Evolutionary conservation across 1,140 invertebrate species (phyloP).

Genomic region (Macrobrachium rosenbergii): DNA sequence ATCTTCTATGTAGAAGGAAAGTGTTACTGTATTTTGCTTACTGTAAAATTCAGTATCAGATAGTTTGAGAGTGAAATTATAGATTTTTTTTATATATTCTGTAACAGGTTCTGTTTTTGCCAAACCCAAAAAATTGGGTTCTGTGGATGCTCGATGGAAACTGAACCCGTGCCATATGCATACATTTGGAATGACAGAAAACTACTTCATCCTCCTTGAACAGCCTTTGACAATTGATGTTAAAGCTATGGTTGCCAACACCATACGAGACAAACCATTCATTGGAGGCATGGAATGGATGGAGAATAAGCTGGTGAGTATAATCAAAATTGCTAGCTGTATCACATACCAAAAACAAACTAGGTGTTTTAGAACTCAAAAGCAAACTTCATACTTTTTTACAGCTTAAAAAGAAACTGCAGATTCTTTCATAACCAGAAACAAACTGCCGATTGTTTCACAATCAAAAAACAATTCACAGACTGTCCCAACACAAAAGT

Average conservation of each 20-base stretch:
- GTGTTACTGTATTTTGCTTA: no score
- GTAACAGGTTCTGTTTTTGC: constrained; percentile 41
- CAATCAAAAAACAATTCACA: no score
- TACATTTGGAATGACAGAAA: constrained; percentile 70
- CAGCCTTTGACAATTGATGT: constrained; percentile 68
- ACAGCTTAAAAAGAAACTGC: no score
- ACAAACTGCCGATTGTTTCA: no score
- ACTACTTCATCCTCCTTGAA: constrained; percentile 70
- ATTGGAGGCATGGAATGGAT: constrained; percentile 66
- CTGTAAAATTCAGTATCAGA: no score
- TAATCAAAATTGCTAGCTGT: neutral
- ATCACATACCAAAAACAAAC: neutral
- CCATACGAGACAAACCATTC: constrained; percentile 64
- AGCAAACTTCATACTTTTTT: neutral
- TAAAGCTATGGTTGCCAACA: constrained; percentile 64
- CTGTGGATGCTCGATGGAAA: constrained; percentile 68
- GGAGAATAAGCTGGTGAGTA: constrained; percentile 51
- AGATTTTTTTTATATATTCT: neutral
- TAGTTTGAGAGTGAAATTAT: neutral
- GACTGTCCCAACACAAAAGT: no score
- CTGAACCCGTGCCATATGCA: constrained; percentile 70
- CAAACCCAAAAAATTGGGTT: constrained; percentile 64
- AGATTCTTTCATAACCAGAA: no score
- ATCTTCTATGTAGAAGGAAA: no score
- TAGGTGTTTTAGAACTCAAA: neutral